phyloP scores from a whole-genome alignment of 1,140 invertebrate genomes.

The Drosophila kikkawai region DNA sequence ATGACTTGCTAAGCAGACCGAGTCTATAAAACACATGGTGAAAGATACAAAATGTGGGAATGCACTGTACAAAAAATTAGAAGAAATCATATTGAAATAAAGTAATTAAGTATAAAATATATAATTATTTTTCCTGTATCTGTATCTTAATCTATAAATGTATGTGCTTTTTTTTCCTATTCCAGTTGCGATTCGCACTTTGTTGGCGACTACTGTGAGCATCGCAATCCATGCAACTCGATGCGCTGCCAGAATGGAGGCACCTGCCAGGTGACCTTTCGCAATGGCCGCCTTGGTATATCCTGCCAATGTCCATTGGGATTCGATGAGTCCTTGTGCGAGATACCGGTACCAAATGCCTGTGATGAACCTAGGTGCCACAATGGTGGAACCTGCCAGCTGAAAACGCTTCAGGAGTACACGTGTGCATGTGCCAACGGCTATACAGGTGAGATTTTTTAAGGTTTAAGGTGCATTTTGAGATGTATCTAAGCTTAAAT shows the following conservation, averaged over 20 bases:
- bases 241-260: conserved; percentile 97
- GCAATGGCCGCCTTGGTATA: conserved; percentile 91
- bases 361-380: conserved; percentile 95
- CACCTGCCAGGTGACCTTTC: conserved; percentile 90
- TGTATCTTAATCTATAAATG: neutral
- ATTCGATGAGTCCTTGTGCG: conserved; percentile 96
- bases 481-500: neutral
- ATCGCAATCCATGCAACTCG: conserved; percentile 96
- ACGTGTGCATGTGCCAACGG: conserved; percentile 93
- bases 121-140: neutral
- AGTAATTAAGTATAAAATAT: neutral
- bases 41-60: conserved; percentile 1
- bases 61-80: conserved; percentile 5
- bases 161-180: conserved; percentile 67
- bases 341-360: conserved; percentile 94
- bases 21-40: conserved; percentile 47
- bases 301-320: conserved; percentile 95
- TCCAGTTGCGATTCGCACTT: conserved; percentile 95
- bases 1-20: conserved; percentile 17
- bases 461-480: too few relatives aligned
- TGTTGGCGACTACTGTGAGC: conserved; percentile 97
- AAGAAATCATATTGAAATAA: too few relatives aligned
- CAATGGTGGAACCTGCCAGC: conserved; percentile 93
- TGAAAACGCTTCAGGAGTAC: conserved; percentile 91
- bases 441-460: conserved; percentile 90